Evolutionary conservation across 2,113 vertebrate species (phyloP).

Genomic region (Sigmodon hispidus): DNA sequence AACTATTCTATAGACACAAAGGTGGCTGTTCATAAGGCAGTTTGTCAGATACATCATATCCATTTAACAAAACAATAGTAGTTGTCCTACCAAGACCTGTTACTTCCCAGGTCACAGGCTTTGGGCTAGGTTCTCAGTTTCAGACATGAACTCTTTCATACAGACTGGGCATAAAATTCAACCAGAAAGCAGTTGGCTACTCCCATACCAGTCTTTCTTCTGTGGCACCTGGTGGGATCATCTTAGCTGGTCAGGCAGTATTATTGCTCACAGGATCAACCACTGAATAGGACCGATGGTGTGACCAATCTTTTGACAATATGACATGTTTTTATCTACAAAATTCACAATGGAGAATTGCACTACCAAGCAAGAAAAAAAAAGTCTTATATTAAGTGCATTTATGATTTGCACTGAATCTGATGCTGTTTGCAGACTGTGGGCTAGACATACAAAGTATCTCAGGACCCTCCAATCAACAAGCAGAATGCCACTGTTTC

Average conservation of each 20-base stretch:
- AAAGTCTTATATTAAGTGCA: no score
- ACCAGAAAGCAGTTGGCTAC: no score
- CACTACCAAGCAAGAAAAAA: neutral
- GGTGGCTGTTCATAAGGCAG: no score
- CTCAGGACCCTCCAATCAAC: neutral
- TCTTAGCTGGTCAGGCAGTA: neutral
- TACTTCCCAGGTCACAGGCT: no score
- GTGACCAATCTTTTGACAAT: neutral
- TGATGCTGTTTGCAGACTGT: neutral
- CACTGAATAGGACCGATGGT: neutral
- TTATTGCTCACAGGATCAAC: no score
- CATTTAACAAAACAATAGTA: neutral
- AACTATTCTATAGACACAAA: neutral
- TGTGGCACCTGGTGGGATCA: neutral
- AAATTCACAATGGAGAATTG: neutral
- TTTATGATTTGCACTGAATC: neutral
- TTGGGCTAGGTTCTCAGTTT: neutral
- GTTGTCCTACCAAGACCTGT: neutral
- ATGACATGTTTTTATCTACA: neutral
- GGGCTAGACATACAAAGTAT: neutral
- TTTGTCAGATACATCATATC: no score
- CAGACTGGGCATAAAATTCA: neutral
- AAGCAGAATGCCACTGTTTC: neutral
- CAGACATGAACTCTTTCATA: neutral
- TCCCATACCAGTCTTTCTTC: neutral